A percentile compares a stretch with the other conserved stretches of the same genome.
Conservation (phyloP, 1,140 invertebrate genomes). For the fruit fly (Drosophila melanogaster) region DNA sequence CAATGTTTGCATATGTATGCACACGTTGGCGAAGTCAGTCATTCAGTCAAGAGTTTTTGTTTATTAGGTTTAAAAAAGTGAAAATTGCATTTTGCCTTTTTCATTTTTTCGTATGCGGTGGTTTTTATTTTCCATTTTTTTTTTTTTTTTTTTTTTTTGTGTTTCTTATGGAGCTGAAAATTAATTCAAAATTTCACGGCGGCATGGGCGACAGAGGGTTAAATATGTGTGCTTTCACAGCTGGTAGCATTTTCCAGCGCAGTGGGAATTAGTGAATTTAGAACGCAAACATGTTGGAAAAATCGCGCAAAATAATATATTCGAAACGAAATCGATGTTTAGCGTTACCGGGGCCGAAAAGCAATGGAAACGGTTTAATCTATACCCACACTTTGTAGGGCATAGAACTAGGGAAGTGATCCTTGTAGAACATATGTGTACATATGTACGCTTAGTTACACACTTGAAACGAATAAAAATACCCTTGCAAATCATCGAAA, state of each 20-base stretch:
- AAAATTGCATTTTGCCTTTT: slow-evolving; percentile 70
- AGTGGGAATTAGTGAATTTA: neutral
- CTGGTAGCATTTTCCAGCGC: slow-evolving; percentile 3
- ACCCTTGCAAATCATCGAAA: too few species aligned
- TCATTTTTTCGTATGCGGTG: slow-evolving; percentile 3
- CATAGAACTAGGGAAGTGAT: too few species aligned
- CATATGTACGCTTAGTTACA: too few species aligned
- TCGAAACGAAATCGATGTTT: too few species aligned
- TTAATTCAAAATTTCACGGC: slow-evolving; percentile 49
- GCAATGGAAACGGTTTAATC: too few species aligned
- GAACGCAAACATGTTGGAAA: neutral
- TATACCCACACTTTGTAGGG: too few species aligned
- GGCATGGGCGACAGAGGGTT: slow-evolving; percentile 10
- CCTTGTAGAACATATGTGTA: too few species aligned
- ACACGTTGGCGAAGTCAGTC: slow-evolving; percentile 51
- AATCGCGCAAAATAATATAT: too few species aligned
- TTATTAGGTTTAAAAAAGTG: slow-evolving; percentile 67
- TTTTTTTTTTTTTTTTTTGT: slow-evolving; percentile 16
- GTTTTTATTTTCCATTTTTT: too few species aligned
- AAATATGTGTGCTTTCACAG: slow-evolving; percentile 25
- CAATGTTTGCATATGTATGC: slow-evolving; percentile 60
- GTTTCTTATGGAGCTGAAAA: slow-evolving; percentile 69
- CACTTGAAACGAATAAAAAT: too few species aligned
- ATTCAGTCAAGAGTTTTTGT: slow-evolving; percentile 50
- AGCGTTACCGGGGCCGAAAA: too few species aligned